These are phyloP conservation scores for Drosophila gunungcola DNA, from an alignment of 1,140 invertebrate species.

Conservation along the genomic window DNA sequence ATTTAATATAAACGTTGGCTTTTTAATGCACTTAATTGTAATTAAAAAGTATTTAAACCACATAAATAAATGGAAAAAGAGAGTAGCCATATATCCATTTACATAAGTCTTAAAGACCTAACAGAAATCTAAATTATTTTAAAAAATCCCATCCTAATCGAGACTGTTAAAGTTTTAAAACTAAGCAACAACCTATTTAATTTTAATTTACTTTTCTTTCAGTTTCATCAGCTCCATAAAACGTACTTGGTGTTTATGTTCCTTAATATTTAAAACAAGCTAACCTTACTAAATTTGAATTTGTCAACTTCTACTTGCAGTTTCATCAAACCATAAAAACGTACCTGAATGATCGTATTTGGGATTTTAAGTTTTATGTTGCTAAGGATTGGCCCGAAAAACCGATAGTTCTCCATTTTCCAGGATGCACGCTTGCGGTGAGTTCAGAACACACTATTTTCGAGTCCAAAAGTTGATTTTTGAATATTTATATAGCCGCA, in stretches of 20 bases:
- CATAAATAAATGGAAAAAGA: no score
- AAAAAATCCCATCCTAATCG: not conserved
- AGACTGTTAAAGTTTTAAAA: no score
- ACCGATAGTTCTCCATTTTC: slow-evolving; percentile 93
- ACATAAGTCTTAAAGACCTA: no score
- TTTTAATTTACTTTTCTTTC: not conserved
- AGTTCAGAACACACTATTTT: slow-evolving; percentile 71
- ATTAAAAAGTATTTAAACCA: no score
- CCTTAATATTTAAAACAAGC: not conserved
- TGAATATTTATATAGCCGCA: slow-evolving; percentile 87
- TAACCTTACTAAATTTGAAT: not conserved
- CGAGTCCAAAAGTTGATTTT: not conserved
- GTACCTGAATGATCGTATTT: slow-evolving; percentile 93
- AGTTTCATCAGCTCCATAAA: not conserved
- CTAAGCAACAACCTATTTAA: not conserved
- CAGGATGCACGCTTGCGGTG: slow-evolving; percentile 93
- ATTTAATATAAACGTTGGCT: no score
- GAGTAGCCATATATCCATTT: no score
- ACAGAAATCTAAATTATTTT: no score
- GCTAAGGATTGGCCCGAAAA: slow-evolving; percentile 93
- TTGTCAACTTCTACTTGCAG: slow-evolving; percentile 86
- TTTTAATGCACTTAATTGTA: no score
- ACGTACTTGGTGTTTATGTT: not conserved
- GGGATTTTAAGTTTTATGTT: slow-evolving; percentile 95
- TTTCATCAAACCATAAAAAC: slow-evolving; percentile 95